Percentiles rank a stretch among this genome's conserved stretches.
phyloP scores from a whole-genome alignment of 2,888 invertebrate species.

The Heliconius ethilla region DNA sequence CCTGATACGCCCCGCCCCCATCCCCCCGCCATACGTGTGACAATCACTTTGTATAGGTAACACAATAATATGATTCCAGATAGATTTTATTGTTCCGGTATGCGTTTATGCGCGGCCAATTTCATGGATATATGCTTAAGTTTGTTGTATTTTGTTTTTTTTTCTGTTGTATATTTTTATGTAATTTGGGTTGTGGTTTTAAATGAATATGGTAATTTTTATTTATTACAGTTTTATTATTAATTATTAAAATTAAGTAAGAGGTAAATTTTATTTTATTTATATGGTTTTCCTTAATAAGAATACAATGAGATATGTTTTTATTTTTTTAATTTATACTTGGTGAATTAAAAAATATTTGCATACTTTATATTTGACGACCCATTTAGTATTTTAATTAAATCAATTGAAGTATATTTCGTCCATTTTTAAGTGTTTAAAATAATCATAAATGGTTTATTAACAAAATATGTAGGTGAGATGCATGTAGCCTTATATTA shows the following conservation, averaged over 20 bases:
- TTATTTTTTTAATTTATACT: too few species aligned
- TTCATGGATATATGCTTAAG: slow-evolving; percentile 52
- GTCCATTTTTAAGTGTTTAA: too few species aligned
- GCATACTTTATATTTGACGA: too few species aligned
- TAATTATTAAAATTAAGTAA: not conserved
- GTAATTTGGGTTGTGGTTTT: not conserved
- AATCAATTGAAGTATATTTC: too few species aligned
- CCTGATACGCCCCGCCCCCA: slow-evolving; percentile 58
- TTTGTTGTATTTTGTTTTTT: slow-evolving; percentile 34
- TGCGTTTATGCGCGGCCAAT: slow-evolving; percentile 74
- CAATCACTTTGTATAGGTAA: slow-evolving; percentile 83
- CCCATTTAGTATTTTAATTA: too few species aligned
- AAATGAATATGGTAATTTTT: not conserved
- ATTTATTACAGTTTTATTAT: not conserved
- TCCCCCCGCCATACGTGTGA: slow-evolving; percentile 68
- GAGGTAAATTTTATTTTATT: too few species aligned
- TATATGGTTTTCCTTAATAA: too few species aligned
- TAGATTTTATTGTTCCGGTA: slow-evolving; percentile 79
- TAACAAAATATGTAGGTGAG: too few species aligned
- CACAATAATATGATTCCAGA: slow-evolving; percentile 81
- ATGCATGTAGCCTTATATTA: too few species aligned
- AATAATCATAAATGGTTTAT: too few species aligned
- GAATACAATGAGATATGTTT: too few species aligned
- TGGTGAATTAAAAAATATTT: too few species aligned
- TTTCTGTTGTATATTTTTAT: slow-evolving; percentile 33